Evolutionary conservation across 2,113 vertebrate species (phyloP).

Genomic region (Colistium nudipinnis): DNA sequence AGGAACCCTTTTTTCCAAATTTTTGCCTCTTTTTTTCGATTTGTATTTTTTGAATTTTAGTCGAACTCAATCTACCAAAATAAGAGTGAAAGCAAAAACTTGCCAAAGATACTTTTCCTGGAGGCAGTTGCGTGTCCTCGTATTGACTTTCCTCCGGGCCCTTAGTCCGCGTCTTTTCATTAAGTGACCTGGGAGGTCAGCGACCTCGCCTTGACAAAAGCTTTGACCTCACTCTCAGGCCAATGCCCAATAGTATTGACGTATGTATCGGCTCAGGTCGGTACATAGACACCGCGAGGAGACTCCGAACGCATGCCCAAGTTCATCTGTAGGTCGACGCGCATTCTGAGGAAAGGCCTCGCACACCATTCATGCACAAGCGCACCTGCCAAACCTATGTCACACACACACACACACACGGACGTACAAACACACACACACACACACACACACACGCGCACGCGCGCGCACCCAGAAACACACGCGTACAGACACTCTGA

Average conservation of each 20-base stretch:
- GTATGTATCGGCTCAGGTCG: conserved; percentile 39
- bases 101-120: neutral
- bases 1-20: neutral
- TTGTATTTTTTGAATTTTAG: no score
- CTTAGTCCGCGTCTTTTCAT: conserved; percentile 42
- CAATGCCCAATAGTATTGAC: conserved; percentile 52
- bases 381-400: neutral
- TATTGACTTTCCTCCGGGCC: conserved; percentile 4
- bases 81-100: neutral
- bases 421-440: conserved; percentile 18
- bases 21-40: neutral
- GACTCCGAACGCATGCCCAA: conserved; percentile 6
- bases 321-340: conserved; percentile 24
- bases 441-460: conserved; percentile 26
- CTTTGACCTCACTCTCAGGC: conserved; percentile 61
- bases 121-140: conserved; percentile 3
- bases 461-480: no score
- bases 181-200: conserved; percentile 49
- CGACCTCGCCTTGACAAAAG: conserved; percentile 63
- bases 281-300: conserved; percentile 15
- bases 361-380: neutral
- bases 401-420: conserved; percentile 21
- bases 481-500: conserved; percentile 11
- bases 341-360: conserved; percentile 1
- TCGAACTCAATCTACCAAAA: no score